phyloP scores from a whole-genome alignment of 2,888 invertebrate species.

The Agapetus fuscipes region DNA sequence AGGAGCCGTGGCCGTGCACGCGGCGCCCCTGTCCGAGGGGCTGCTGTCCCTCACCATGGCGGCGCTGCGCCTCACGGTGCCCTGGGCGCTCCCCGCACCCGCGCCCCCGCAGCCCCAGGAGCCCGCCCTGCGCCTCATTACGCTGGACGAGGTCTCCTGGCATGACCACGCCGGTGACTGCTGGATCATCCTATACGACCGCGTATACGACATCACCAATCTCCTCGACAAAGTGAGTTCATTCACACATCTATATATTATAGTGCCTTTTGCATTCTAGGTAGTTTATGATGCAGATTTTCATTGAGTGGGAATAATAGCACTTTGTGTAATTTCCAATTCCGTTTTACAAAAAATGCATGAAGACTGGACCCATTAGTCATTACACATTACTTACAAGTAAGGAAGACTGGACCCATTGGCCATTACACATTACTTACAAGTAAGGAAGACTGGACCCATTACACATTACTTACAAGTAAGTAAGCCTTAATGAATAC shows the following conservation, averaged over 20 bases:
- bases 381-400: too few relatives aligned
- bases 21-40: conserved; percentile 7
- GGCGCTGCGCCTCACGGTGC: conserved; percentile 38
- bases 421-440: too few relatives aligned
- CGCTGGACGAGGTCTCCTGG: conserved; percentile 64
- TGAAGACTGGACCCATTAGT: too few relatives aligned
- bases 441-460: too few relatives aligned
- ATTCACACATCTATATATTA: too few relatives aligned
- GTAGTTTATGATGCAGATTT: too few relatives aligned
- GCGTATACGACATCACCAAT: conserved; percentile 71
- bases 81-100: conserved; percentile 32
- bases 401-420: too few relatives aligned
- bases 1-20: not conserved
- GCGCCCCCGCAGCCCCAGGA: conserved; percentile 27
- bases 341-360: too few relatives aligned
- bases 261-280: not conserved
- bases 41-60: conserved; percentile 41
- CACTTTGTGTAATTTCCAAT: too few relatives aligned
- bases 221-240: conserved; percentile 57
- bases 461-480: too few relatives aligned
- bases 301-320: not conserved
- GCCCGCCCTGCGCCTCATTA: conserved; percentile 43
- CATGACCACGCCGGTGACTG: conserved; percentile 67
- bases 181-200: conserved; percentile 82
- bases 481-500: too few relatives aligned